Evolutionary conservation across 2,113 vertebrate genomes (phyloP).

Genomic region (Amblyornis subalaris): DNA sequence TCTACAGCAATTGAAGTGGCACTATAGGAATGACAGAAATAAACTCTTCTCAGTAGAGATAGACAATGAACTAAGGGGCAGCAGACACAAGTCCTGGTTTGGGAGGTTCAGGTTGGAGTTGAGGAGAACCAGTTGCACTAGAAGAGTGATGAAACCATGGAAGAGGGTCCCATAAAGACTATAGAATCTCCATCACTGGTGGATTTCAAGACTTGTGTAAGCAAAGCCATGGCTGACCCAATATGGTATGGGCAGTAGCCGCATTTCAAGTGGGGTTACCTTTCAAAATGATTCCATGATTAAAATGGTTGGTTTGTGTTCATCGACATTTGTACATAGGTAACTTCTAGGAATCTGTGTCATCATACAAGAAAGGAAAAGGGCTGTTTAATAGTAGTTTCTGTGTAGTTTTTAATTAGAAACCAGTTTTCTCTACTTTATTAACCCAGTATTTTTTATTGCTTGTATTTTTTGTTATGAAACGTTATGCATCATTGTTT

Average conservation of each 20-base stretch:
- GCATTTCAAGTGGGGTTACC: not conserved
- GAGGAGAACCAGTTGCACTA: not conserved
- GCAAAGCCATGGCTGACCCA: not conserved
- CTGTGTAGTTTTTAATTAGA: not conserved
- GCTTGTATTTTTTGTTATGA: not conserved
- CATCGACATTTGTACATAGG: not conserved
- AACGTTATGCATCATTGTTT: not conserved
- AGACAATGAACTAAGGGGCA: not conserved
- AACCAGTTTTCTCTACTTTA: not conserved
- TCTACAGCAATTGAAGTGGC: not conserved
- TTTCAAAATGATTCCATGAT: not conserved
- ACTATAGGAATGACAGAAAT: not conserved
- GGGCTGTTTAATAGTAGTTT: not conserved
- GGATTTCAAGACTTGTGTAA: not conserved
- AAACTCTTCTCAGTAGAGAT: not conserved
- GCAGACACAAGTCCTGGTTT: not conserved
- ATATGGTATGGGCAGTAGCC: fast-evolving
- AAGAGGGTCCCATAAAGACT: not conserved
- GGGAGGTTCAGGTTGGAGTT: not conserved
- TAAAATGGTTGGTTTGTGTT: not conserved
- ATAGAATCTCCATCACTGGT: fast-evolving
- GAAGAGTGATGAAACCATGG: not conserved
- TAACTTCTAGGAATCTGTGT: not conserved
- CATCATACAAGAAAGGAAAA: not conserved
- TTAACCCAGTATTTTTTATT: not conserved